Conservation (phyloP, 2,888 invertebrate genomes). For the Embidobia sp. region DNA sequence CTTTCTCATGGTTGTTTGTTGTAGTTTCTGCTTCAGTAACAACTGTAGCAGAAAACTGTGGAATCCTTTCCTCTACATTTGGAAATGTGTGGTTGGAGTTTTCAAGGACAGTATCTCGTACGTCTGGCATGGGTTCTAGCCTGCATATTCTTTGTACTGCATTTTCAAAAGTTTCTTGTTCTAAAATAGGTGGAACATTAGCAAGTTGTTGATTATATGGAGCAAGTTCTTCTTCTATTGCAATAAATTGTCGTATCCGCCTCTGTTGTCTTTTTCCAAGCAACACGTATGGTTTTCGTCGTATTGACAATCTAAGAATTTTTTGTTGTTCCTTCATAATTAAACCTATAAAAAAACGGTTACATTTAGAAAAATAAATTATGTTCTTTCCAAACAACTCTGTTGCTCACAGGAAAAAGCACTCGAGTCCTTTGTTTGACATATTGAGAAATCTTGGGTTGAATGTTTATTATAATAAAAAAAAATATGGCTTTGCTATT, state of each 20-base stretch:
- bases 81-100: not conserved
- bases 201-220: not conserved
- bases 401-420: too few species aligned
- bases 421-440: too few species aligned
- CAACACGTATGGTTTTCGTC: not conserved
- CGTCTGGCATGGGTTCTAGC: not conserved
- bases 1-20: not conserved
- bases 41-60: not conserved
- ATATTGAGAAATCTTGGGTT: too few species aligned
- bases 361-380: too few species aligned
- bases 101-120: not conserved
- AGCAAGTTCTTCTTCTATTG: not conserved
- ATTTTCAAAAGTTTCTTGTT: not conserved
- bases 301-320: not conserved
- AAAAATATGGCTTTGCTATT: too few species aligned
- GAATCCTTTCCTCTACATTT: too few species aligned
- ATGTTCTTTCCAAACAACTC: too few species aligned
- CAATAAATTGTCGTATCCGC: not conserved
- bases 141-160: not conserved
- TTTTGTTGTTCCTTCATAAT: not conserved
- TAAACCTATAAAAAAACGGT: not conserved
- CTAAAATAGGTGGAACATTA: not conserved
- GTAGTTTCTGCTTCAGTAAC: not conserved
- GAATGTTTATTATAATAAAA: too few species aligned
- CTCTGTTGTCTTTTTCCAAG: slow-evolving; percentile 5